phyloP scores from a whole-genome alignment of 2,888 invertebrate genomes.

The Mayetiola destructor region DNA sequence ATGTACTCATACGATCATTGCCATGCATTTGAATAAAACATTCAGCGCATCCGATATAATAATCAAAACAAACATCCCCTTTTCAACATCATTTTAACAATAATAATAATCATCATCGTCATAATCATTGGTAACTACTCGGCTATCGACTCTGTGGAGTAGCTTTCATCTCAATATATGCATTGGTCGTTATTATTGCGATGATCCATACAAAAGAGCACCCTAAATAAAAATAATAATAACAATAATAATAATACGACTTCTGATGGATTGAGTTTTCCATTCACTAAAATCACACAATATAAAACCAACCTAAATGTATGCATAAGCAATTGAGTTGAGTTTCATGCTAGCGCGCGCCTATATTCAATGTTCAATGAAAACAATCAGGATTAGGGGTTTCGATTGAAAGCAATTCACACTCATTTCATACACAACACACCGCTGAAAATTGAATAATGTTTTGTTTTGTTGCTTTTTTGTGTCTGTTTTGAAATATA shows the following conservation, averaged over 20 bases:
- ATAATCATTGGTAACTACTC: slow-evolving; percentile 6
- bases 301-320: slow-evolving; percentile 6
- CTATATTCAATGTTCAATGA: not conserved
- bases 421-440: not conserved
- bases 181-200: slow-evolving; percentile 12
- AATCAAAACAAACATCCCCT: slow-evolving; percentile 21
- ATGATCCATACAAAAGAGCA: not conserved
- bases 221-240: slow-evolving; percentile 1
- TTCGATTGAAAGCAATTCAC: slow-evolving; percentile 1
- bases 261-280: not conserved
- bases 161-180: not conserved
- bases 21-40: slow-evolving; percentile 13
- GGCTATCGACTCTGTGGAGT: not conserved
- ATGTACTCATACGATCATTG: not conserved
- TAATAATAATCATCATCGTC: slow-evolving; percentile 18
- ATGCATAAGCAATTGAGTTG: no score
- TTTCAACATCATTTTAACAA: no score
- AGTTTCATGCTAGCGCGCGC: no score
- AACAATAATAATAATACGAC: no score
- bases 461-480: no score
- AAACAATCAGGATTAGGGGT: not conserved
- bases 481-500: not conserved
- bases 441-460: slow-evolving; percentile 6
- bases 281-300: slow-evolving; percentile 8
- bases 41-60: slow-evolving; percentile 19